phyloP scores from a whole-genome alignment of 2,113 vertebrate genomes.

The Typhlomys cinereus region DNA sequence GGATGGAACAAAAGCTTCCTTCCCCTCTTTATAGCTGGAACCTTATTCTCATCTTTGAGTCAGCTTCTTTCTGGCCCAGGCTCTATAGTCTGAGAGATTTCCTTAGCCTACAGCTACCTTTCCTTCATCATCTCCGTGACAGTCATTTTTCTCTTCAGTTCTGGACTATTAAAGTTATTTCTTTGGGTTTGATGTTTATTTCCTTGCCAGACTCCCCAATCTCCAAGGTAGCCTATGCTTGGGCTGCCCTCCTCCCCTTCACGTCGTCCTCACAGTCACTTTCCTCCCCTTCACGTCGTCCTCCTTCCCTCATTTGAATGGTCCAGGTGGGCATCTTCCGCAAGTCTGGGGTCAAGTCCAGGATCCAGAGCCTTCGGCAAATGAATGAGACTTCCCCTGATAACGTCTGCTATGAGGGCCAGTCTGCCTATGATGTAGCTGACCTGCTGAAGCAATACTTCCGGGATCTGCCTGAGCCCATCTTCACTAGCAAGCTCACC shows the following conservation, averaged over 20 bases:
- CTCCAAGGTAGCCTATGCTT: not conserved
- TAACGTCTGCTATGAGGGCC: constrained; percentile 88
- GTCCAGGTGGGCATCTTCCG: constrained; percentile 92
- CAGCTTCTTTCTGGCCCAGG: not conserved
- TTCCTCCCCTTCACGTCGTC: not conserved
- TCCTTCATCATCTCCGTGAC: not conserved
- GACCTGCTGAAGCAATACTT: constrained; percentile 94
- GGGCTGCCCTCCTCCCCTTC: not conserved
- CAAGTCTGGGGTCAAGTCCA: constrained; percentile 92
- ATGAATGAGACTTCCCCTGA: constrained; percentile 90
- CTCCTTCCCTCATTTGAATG: not conserved
- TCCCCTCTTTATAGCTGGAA: not conserved
- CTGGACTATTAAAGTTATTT: not conserved
- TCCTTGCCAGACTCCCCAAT: not conserved
- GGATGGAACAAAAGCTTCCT: not conserved
- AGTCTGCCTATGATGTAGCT: constrained; percentile 91
- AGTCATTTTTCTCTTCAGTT: not conserved
- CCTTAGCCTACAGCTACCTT: not conserved
- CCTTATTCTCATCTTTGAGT: not conserved
- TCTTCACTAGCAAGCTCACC: constrained; percentile 92
- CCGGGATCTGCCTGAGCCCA: constrained; percentile 90
- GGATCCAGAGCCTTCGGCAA: constrained; percentile 90
- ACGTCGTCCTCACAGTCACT: not conserved
- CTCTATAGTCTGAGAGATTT: not conserved
- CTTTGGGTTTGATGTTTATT: constrained; percentile 8